Evolutionary conservation across 2,888 invertebrate species (phyloP).

Genomic region (Elysia crispata): DNA sequence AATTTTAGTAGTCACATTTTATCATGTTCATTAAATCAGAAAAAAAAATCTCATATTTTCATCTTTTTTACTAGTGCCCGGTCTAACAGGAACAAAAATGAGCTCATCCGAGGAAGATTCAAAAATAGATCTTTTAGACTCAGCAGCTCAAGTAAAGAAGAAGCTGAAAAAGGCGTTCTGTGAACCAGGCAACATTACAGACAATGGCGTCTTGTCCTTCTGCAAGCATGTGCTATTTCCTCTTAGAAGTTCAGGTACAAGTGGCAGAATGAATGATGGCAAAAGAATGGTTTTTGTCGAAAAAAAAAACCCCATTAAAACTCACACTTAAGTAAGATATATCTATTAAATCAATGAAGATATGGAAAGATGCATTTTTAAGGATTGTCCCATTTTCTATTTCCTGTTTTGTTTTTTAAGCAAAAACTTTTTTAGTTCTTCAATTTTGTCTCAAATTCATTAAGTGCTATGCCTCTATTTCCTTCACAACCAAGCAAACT

Average conservation of each 20-base stretch:
- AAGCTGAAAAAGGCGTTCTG: slow-evolving; percentile 86
- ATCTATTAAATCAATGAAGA: too few species aligned
- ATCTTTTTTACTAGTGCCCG: slow-evolving; percentile 72
- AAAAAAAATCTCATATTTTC: neutral
- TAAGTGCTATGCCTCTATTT: too few species aligned
- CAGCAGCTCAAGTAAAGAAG: slow-evolving; percentile 91
- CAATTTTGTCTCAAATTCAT: too few species aligned
- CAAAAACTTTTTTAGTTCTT: too few species aligned
- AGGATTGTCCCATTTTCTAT: too few species aligned
- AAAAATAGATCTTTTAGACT: slow-evolving; percentile 97
- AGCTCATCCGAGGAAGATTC: slow-evolving; percentile 98
- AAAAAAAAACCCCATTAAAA: too few species aligned
- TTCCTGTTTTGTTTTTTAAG: too few species aligned
- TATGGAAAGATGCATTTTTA: too few species aligned
- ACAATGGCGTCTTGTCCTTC: slow-evolving; percentile 96
- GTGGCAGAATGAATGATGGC: too few species aligned
- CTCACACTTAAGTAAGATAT: too few species aligned
- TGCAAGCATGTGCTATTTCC: slow-evolving; percentile 93
- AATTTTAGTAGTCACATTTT: neutral
- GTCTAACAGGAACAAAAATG: slow-evolving; percentile 83
- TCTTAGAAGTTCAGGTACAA: slow-evolving; percentile 42
- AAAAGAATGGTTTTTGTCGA: too few species aligned
- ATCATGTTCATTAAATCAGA: neutral
- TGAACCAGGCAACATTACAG: slow-evolving; percentile 89
- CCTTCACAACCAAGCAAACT: too few species aligned